These are phyloP conservation scores for Calypte anna DNA, from an alignment of 2,113 vertebrate genomes.

Conservation along the genomic window DNA sequence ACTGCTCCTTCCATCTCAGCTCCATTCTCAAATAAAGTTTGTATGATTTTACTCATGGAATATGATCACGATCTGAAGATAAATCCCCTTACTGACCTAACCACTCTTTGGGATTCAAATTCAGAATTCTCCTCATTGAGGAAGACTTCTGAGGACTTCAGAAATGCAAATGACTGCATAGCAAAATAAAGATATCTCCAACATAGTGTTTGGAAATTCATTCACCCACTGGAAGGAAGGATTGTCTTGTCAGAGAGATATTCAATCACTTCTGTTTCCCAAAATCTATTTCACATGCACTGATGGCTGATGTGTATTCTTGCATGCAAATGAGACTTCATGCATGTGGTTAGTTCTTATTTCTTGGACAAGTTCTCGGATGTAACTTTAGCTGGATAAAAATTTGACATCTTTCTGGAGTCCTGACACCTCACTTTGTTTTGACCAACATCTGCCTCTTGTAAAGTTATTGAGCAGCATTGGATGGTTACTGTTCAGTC, in stretches of 20 bases:
- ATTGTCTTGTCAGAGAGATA: background rate
- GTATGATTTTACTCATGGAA: background rate
- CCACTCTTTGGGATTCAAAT: background rate
- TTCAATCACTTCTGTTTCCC: background rate
- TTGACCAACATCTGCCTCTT: background rate
- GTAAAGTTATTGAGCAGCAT: background rate
- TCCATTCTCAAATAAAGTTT: background rate
- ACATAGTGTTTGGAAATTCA: background rate
- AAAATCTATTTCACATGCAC: background rate
- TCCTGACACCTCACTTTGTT: background rate
- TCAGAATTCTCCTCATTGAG: background rate
- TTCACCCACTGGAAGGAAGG: background rate
- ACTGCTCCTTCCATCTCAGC: background rate
- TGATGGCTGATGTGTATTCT: background rate
- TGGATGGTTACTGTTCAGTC: background rate
- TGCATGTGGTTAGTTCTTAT: background rate
- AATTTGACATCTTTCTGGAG: background rate
- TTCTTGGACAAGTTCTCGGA: background rate
- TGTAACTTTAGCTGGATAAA: background rate
- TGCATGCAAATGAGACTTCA: background rate
- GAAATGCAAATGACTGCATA: background rate
- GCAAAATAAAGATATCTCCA: background rate
- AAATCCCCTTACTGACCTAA: background rate
- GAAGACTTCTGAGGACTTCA: background rate
- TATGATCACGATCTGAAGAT: background rate